Base-by-base conservation (phyloP, 2,113 vertebrate species). In the Orycteropus afer region DNA sequence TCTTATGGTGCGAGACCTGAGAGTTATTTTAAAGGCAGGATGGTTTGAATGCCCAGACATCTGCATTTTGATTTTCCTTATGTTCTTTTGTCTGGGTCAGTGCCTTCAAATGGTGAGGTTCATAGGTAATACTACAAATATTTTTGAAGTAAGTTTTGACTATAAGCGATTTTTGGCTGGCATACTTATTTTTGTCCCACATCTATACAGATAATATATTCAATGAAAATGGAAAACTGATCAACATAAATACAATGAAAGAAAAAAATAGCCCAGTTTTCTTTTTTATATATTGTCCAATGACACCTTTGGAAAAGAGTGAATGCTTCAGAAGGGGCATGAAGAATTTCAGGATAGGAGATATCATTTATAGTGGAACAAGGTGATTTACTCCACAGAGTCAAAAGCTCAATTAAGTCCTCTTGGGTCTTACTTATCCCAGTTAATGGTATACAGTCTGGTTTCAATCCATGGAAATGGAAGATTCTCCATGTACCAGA, bases 1-100 rank as follows among this genome's bases (percentile, higher is more conserved):
- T 94, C 61, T 90, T 32, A 25, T 17, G 71, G 37, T 78, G 34
- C 92, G n/a, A n/a, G 47, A 49, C 3, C 47, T 85, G 96, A 96
- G 51, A 22, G 13, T 77, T 80, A 82, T n/a, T 27, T 81, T 93
- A 32, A 89, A 88, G 59, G 29, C n/a, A 51, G 40, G 17, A 22
- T 53, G 37, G 51, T 40, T 42, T 61, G 47, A 79, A 78, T 45
- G 15, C 18, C 5, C 13, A 81, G 47, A 73, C 49, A 42, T 23
- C 18, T 83, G 67, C 55, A 73, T 78, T 84, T 59, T 42, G 13
- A 15, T 11, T 90, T 73, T n/a, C 23, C 27, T 94, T 73, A 9
- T 53, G 51, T 55, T 59, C 25, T 93, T 78, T 51, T 82, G 13
- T 80, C 69, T 76, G 7, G 34, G n/a, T 40, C 59, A 94, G 71